A percentile compares a stretch with the other conserved stretches of the same genome.
These are phyloP conservation scores for Chiroxiphia lanceolata DNA, from an alignment of 2,797 vertebrate species.

Conservation along the genomic window DNA sequence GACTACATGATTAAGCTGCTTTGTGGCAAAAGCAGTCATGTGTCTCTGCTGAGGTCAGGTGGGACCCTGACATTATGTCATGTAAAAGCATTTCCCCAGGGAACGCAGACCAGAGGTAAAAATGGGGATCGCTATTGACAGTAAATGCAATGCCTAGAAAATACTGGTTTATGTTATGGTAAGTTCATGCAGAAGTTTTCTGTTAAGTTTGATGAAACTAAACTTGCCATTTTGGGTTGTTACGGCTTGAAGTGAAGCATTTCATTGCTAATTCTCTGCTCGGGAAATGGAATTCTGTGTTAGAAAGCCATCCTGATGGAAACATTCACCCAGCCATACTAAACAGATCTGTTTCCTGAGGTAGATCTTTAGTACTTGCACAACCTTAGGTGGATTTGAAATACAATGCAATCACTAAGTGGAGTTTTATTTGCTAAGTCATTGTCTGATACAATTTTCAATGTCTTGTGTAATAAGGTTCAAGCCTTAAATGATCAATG, in stretches of 20 bases:
- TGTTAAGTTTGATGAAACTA: background rate
- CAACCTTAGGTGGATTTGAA: conserved; percentile 3
- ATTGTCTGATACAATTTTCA: conserved; percentile 19
- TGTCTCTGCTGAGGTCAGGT: background rate
- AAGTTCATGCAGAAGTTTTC: background rate
- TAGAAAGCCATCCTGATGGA: background rate
- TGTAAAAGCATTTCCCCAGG: background rate
- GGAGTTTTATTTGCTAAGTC: conserved; percentile 26
- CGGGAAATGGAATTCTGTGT: background rate
- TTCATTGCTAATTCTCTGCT: background rate
- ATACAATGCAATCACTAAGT: background rate
- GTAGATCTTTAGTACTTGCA: background rate
- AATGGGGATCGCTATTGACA: background rate
- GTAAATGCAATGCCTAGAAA: background rate
- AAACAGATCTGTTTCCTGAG: background rate
- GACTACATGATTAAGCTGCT: background rate
- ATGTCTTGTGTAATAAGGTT: conserved; percentile 15
- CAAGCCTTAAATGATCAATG: conserved; percentile 29
- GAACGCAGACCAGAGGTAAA: background rate
- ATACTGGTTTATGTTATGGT: background rate
- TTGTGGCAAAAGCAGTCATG: background rate
- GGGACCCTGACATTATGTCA: background rate
- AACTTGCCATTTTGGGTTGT: background rate
- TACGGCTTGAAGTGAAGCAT: background rate
- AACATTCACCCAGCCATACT: background rate